Conservation (phyloP, 2,888 invertebrate species). For the Xanthorhoe designata region DNA sequence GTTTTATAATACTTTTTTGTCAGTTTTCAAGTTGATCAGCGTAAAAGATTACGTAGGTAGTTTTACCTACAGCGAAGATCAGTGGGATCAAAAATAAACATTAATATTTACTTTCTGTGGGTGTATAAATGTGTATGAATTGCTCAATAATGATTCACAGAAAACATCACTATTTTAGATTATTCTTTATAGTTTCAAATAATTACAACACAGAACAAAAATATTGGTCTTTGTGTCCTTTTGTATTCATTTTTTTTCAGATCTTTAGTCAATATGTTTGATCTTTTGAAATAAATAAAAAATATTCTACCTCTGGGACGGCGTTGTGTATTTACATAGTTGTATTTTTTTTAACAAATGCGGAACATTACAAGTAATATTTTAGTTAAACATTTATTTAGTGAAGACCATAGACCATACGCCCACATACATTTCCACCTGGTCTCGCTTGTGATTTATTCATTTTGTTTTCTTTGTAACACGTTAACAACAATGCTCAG, state of each 20-base stretch:
- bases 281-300: background rate
- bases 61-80: slow-evolving; percentile 16
- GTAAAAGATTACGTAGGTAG: slow-evolving; percentile 5
- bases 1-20: slow-evolving; percentile 13
- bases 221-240: too few species aligned
- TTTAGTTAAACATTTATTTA: background rate
- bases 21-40: background rate
- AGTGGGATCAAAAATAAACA: slow-evolving; percentile 5
- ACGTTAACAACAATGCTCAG: slow-evolving; percentile 63
- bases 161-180: background rate
- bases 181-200: too few species aligned
- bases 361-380: background rate
- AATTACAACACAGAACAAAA: too few species aligned
- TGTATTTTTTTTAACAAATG: background rate
- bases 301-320: background rate
- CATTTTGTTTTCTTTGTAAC: slow-evolving; percentile 59
- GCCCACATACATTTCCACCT: slow-evolving; percentile 55
- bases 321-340: background rate
- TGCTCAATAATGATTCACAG: background rate
- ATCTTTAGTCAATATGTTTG: too few species aligned
- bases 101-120: slow-evolving; percentile 2
- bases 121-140: background rate
- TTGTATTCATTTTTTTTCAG: too few species aligned
- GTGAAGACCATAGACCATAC: slow-evolving; percentile 22
- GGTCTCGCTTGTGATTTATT: slow-evolving; percentile 50